Evolutionary conservation across 2,888 invertebrate species (phyloP).

Genomic region (Heliconius charithonia): DNA sequence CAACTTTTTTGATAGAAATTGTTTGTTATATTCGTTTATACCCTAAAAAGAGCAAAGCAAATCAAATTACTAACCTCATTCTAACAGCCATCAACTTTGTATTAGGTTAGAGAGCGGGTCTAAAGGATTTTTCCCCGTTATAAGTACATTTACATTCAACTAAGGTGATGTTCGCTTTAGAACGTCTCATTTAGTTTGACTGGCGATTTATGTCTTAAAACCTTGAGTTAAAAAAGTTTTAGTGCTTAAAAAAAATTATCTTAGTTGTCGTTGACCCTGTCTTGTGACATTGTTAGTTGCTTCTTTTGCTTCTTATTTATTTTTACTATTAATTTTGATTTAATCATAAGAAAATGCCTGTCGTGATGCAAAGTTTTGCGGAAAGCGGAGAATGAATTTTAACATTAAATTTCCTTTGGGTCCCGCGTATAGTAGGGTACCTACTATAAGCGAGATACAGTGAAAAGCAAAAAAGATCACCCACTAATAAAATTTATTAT

Average conservation of each 20-base stretch:
- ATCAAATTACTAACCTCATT: constrained; percentile 22
- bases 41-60: constrained; percentile 15
- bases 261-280: not conserved
- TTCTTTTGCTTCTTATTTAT: not conserved
- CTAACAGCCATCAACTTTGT: constrained; percentile 28
- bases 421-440: too few species aligned
- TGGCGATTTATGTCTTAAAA: constrained; percentile 1
- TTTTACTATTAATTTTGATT: not conserved
- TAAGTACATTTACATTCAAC: constrained; percentile 28
- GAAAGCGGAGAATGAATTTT: too few species aligned
- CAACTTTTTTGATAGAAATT: not conserved
- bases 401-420: too few species aligned
- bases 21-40: constrained; percentile 9
- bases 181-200: constrained; percentile 28
- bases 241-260: not conserved
- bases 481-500: too few species aligned
- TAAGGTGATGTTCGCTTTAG: constrained; percentile 14
- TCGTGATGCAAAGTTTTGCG: too few species aligned
- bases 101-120: constrained; percentile 20
- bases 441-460: too few species aligned
- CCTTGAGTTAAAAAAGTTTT: not conserved
- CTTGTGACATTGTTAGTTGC: not conserved
- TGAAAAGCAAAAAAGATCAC: too few species aligned
- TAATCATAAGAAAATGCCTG: too few species aligned
- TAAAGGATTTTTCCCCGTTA: constrained; percentile 25